Evolutionary conservation across 2,888 invertebrate genomes (phyloP), one percentile per base, ranked within the genome.

Genomic region (Sarcophaga variegata): DNA sequence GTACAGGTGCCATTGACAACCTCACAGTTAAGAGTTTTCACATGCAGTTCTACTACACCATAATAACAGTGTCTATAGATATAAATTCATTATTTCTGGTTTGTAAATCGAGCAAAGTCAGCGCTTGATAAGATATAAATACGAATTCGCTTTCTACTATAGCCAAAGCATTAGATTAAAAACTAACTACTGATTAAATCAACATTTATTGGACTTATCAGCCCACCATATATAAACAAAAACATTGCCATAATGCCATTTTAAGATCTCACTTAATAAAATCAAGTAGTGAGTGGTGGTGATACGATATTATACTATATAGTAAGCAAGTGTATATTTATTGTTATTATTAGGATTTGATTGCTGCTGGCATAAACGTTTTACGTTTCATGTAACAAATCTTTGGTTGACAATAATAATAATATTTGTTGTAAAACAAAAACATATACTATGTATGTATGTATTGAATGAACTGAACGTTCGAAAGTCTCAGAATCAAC

Each of bases 101-200:
- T 47, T 47, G 62, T 63, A 63, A 63, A 74, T 63, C 25, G 22
- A 45, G 63, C 25, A 45, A 37, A 74, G 6, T 63, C 49, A 27
- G 59, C 27, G 20, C 10, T 17, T 74, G 67, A 81, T 75, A 64
- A 66, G 67, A 72, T 72, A 83, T 27, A 45, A 62, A 75, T 66
- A 72, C 11, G 14, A 78, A 27, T 74, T 62, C 6, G 66, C 22
- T 49, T 81, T 22, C 25, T 25, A 12, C 49, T 71, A 37, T 0
- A 76, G 22, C 37, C 8, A 37, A 37, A 63, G 45, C 60, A 54
- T 70, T 60, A 49, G 66, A 71, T 82, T 77, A 77, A 47, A 66
- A 83, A 71, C 67, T 69, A 67, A 25, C 22, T 49, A 60, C 60
- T 54, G 49, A 45, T 82, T 69, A 66, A 71, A 72, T 66, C 8